Evolutionary conservation across 1,140 invertebrate species (phyloP).

Genomic region (Aphelenchoides fujianensis): DNA sequence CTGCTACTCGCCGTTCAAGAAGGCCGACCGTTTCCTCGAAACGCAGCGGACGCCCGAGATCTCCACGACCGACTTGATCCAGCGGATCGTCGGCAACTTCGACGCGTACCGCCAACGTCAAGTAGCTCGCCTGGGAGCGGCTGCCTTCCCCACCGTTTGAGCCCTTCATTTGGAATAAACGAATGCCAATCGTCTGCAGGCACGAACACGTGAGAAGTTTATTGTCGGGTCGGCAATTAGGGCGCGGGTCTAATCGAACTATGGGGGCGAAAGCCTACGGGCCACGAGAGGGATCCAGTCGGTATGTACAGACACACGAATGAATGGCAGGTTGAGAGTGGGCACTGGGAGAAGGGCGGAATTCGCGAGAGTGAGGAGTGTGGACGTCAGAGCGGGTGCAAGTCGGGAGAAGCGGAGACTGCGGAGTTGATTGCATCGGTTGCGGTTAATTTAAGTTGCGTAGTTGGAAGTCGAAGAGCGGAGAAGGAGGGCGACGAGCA

Average conservation of each 20-base stretch:
- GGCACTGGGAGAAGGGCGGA: background rate
- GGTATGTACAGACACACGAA: background rate
- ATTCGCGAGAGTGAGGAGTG: background rate
- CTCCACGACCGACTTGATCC: slow-evolving; percentile 31
- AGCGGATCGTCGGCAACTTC: slow-evolving; percentile 26
- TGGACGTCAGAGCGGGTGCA: background rate
- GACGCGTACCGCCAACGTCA: slow-evolving; percentile 22
- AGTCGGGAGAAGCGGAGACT: background rate
- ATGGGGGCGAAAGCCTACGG: too few species aligned
- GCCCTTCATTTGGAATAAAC: too few species aligned
- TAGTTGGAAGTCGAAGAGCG: background rate
- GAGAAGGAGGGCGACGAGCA: background rate
- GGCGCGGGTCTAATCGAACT: background rate
- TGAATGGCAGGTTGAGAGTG: background rate
- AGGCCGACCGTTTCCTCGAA: slow-evolving; percentile 27
- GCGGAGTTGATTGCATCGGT: background rate
- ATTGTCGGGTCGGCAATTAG: background rate
- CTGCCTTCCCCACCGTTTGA: too few species aligned
- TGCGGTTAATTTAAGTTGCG: background rate
- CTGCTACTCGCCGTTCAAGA: slow-evolving; percentile 34
- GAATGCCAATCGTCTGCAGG: too few species aligned
- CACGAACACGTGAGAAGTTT: background rate
- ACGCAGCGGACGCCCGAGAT: slow-evolving; percentile 28
- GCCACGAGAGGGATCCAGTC: background rate
- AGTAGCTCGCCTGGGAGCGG: background rate